Evolutionary conservation across 2,888 invertebrate genomes (phyloP).

Genomic region (Didymodactylos carnosus): DNA sequence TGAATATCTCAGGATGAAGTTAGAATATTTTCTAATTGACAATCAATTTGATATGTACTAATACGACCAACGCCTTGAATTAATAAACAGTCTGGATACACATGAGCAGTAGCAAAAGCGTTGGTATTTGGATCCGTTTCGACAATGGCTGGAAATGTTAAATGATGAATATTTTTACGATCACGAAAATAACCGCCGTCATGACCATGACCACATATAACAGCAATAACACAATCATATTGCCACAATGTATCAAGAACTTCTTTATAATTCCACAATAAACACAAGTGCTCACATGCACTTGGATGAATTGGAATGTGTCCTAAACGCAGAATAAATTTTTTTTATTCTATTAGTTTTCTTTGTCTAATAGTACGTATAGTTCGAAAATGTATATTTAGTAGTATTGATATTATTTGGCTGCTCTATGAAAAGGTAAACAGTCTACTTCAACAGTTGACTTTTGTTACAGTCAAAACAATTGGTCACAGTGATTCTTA

Average conservation of each 20-base stretch:
- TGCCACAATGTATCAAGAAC: conserved; percentile 23
- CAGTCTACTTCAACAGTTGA: not conserved
- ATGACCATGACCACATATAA: conserved; percentile 33
- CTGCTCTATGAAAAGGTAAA: no score
- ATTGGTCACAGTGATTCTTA: conserved; percentile 18
- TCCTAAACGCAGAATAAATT: conserved; percentile 17
- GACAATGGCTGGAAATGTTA: conserved; percentile 28
- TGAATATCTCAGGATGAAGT: no score
- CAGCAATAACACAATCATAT: conserved; percentile 25
- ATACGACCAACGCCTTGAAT: conserved; percentile 19
- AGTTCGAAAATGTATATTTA: no score
- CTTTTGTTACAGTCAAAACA: not conserved
- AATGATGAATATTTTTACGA: conserved; percentile 25
- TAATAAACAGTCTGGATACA: conserved; percentile 21
- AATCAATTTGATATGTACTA: not conserved
- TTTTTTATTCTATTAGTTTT: no score
- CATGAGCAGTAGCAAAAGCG: conserved; percentile 24
- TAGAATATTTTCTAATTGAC: not conserved
- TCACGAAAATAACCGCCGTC: conserved; percentile 24
- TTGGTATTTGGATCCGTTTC: conserved; percentile 23
- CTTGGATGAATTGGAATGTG: conserved; percentile 24
- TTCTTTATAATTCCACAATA: conserved; percentile 31
- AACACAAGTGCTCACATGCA: conserved; percentile 19
- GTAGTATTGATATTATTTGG: no score
- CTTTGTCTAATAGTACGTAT: no score